Percentiles rank a stretch among this genome's conserved stretches.
phyloP scores from a whole-genome alignment of 2,888 invertebrate species.

The Zaprionus obscuricornis region DNA sequence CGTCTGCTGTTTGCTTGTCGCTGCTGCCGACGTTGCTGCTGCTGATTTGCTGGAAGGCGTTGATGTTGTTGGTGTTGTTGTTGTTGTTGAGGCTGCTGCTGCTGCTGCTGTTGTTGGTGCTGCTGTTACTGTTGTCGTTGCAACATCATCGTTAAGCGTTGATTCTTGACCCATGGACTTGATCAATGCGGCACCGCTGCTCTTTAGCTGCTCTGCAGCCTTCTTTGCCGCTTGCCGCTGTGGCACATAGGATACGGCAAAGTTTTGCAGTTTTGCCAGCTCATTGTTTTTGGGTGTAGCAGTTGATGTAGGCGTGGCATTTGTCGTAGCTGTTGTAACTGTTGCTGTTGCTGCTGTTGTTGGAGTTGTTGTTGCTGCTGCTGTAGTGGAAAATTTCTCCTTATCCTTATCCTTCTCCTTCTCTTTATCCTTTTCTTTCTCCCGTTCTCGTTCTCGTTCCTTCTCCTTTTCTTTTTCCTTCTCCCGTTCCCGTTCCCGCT shows the following conservation, averaged over 20 bases:
- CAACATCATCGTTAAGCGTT: constrained; percentile 30
- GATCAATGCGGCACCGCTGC: constrained; percentile 88
- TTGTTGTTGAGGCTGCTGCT: constrained; percentile 6
- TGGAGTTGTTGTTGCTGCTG: background rate
- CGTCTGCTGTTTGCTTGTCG: constrained; percentile 33
- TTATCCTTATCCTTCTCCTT: constrained; percentile 28
- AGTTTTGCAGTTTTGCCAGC: constrained; percentile 81
- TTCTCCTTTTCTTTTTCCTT: constrained; percentile 28
- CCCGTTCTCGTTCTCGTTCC: no score
- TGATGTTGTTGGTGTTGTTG: constrained; percentile 29
- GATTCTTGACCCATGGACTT: no score
- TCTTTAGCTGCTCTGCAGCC: constrained; percentile 94
- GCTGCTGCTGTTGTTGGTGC: constrained; percentile 9
- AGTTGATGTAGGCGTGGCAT: constrained; percentile 1
- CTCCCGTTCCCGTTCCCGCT: constrained; percentile 44
- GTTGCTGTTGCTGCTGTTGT: constrained; percentile 3
- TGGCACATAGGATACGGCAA: constrained; percentile 92
- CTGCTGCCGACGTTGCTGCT: background rate
- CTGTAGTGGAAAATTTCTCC: constrained; percentile 10
- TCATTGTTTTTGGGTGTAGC: constrained; percentile 77
- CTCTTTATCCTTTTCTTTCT: background rate
- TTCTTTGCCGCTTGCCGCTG: constrained; percentile 96
- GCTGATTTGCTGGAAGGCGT: constrained; percentile 30
- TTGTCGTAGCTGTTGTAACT: background rate
- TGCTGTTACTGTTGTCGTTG: background rate